These are phyloP conservation scores for Pycnomerus fuliginosus DNA, from an alignment of 2,888 invertebrate genomes.

Conservation along the genomic window DNA sequence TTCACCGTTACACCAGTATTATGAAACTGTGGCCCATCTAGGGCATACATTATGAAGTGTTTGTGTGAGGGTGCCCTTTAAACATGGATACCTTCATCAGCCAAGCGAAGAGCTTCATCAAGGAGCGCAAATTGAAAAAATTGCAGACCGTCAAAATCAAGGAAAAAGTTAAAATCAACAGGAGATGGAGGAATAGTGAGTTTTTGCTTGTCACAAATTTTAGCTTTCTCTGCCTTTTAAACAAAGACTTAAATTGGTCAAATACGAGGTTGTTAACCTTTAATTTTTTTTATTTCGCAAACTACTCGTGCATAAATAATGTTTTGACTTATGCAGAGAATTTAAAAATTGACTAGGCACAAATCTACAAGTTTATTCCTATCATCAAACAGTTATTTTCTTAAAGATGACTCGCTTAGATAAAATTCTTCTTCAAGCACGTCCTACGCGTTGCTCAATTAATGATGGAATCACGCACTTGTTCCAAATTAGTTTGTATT, in stretches of 20 bases:
- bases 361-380: too few species aligned
- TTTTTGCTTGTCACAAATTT: too few species aligned
- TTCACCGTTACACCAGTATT: constrained; percentile 29
- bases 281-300: not conserved
- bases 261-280: not conserved
- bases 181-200: constrained; percentile 42
- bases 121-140: constrained; percentile 27
- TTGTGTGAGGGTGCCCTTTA: not conserved
- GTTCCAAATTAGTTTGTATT: too few species aligned
- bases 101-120: constrained; percentile 44
- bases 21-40: not conserved
- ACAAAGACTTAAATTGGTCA: not conserved
- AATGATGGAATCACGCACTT: too few species aligned
- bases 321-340: too few species aligned
- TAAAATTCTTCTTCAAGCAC: too few species aligned
- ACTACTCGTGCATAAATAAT: too few species aligned
- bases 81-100: constrained; percentile 40
- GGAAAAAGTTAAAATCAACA: constrained; percentile 28
- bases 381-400: too few species aligned
- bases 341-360: too few species aligned
- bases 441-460: too few species aligned
- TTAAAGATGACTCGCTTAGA: too few species aligned
- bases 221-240: too few species aligned
- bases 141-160: constrained; percentile 29
- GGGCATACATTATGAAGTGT: not conserved